Percentiles rank a stretch among this genome's conserved stretches.
phyloP scores from a whole-genome alignment of 2,797 vertebrate genomes.

The Anabas testudineus region DNA sequence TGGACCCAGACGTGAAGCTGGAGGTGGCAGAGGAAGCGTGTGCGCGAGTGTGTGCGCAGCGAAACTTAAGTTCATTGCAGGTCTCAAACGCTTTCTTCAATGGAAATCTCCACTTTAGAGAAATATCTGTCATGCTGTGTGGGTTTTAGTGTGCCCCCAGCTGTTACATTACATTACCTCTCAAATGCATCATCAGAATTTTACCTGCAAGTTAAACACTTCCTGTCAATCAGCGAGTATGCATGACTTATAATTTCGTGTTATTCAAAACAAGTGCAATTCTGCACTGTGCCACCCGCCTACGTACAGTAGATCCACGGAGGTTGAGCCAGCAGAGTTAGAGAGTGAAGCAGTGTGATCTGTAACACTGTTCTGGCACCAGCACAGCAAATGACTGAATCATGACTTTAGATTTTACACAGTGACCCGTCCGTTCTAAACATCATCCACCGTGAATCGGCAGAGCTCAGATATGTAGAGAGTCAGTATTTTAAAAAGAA shows the following conservation, averaged over 20 bases:
- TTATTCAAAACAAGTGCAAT: slow-evolving; percentile 40
- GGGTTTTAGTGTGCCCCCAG: slow-evolving; percentile 34
- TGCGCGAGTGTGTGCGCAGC: slow-evolving; percentile 24
- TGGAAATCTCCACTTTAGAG: slow-evolving; percentile 56
- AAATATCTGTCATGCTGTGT: slow-evolving; percentile 20
- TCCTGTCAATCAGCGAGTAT: slow-evolving; percentile 34
- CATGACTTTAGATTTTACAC: not conserved
- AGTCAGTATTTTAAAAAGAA: not conserved
- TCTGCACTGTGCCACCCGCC: slow-evolving; percentile 38
- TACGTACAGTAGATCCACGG: slow-evolving; percentile 25
- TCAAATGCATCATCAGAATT: slow-evolving; percentile 29
- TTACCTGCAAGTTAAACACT: slow-evolving; percentile 24
- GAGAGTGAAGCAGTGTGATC: slow-evolving; percentile 12
- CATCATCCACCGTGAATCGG: not conserved
- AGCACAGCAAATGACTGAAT: slow-evolving; percentile 5
- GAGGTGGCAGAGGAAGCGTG: slow-evolving; percentile 54
- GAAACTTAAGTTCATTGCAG: slow-evolving; percentile 43
- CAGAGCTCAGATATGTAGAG: not conserved
- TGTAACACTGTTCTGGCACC: not conserved
- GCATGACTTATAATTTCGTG: slow-evolving; percentile 41
- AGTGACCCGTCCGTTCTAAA: not conserved
- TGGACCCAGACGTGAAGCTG: slow-evolving; percentile 59
- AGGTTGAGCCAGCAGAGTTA: slow-evolving; percentile 19
- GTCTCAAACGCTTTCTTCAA: slow-evolving; percentile 54
- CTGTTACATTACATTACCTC: slow-evolving; percentile 32